Evolutionary conservation across 2,113 vertebrate genomes (phyloP), one percentile per base, ranked within the genome.

Genomic region (Neomonachus schauinslandi): DNA sequence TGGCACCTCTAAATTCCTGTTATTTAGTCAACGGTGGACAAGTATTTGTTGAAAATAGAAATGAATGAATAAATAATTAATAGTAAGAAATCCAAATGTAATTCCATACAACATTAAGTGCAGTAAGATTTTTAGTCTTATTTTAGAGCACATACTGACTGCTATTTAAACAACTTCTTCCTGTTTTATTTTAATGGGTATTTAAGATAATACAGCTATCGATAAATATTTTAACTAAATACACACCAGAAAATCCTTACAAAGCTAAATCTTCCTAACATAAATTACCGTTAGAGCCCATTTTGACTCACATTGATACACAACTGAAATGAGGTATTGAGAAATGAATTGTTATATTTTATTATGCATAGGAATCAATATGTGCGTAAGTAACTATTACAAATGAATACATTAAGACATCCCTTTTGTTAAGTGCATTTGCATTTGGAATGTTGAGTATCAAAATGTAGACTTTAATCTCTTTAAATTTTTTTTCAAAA

Each of bases 141-240:
- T 82, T 95, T 57, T 85, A 72, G 21, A 93, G 11, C 14, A 71
- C n/a, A 79, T 79, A 77, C 85, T 86, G 77, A 67, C 65, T 94
- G 21, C 5, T 89, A 59, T 88, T 95, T 87, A 88, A 88, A 63
- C 28, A 69, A 87, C 6, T 42, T 91, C 31, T 74, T 13, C 9
- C 33, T 46, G 4, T 84, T 96, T 92, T 36, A 82, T 77, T 39
- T 95, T 69, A 88, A 51, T 84, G 28, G 2, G 1, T 94, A 94
- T 36, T 82, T 81, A 69, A 92, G 55, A 61, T 57, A 95, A 55
- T 91, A 18, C 31, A 96, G 94, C 39, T 95, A 67, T 24, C 49
- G 53, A 95, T 69, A 91, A 82, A 93, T 79, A 86, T 79, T 91
- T 96, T 82, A 93, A 84, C 49, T 79, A 39, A 83, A 67, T n/a